Base-by-base conservation (phyloP, 2,113 vertebrate species). In the Nothobranchius kuhntae region DNA sequence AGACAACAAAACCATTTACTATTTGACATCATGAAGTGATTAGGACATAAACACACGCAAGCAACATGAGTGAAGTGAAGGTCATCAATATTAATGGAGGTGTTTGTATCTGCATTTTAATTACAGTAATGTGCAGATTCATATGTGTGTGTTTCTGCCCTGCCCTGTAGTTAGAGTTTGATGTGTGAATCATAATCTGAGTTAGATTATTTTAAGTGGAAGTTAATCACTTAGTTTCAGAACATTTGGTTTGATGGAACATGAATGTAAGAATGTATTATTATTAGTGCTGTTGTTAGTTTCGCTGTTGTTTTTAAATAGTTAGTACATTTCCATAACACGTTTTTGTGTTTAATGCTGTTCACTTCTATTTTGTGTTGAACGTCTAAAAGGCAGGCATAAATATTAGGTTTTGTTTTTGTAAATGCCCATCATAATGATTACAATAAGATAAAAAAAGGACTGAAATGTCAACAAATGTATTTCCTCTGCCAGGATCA, bases 91-190 rank as follows among this genome's bases (percentile, higher is more conserved):
- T 53, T 47, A 59, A 64, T 54, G 36, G 63, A 50, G 42, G 59
- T 3, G 45, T 1, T 65, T 67, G 30, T 77, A 59, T 40, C 38
- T n/a, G 60, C 50, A 21, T 59, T 73, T 63, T 51, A 59, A 55
- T 64, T 13, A 9, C 30, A 0, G n/a, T 11, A 47, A 1, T 4
- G 53, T 14, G 24, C 4, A 13, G 24, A 50, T 63, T 65, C 17
- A 9, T 40, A 30, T 55, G 53, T 72, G 58, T 48, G 17, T 58
- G 53, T 53, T 59, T 68, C 30, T 44, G 46, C 61, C 42, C 12
- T 21, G 40, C 62, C 64, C 10, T 76, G 53, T 30, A 53, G 61
- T 61, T 21, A 36, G 36, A 10, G 26, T 9, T 48, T 14, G 11
- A 4, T n/a, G 45, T 38, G n/a, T 40, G 13, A 47, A n/a, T 44